Evolutionary conservation across 2,888 invertebrate species (phyloP), one percentile per base, ranked within the genome.

Genomic region (Mesochorus sp.): DNA sequence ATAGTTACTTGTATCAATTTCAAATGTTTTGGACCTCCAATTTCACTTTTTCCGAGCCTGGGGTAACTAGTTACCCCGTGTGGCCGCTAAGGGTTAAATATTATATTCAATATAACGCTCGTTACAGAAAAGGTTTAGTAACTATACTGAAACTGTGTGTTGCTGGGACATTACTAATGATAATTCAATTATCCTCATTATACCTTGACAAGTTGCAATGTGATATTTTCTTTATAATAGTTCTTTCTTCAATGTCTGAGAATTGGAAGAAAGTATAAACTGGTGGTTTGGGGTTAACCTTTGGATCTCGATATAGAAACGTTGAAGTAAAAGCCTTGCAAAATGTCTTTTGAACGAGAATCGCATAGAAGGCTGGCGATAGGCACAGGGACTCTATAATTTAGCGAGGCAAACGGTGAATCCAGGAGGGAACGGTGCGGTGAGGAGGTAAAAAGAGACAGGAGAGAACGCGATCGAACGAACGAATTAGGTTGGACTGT

Each of bases 401-500:
- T 53, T 49, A 6, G 39, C 21, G 17, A 21, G 34, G 26, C 10
- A 26, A 66, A 39, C 51, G 53, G 53, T 14, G 31, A 61, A 19
- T 19, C 6, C 2, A 17, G 17, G 14, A 12, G 12, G 28, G 6
- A 51, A 39, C 5, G 5, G 21, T n/a, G 10, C 24, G 19, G 19
- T 5, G 51, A 51, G 42, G 47, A 55, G 5, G 10, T 6, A 12
- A 8, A 24, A 24, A n/a, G 8, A 5, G 42, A 8, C n/a, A 8
- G n/a, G 4, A 37, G 42, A 14, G 42, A 34, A 55, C 28, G 31
- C 62, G 68, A 76, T 79, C 59, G 72, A 72, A 72, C 8, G 53
- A 62, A 42, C 77, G 72, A 81, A 72, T 80, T 72, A 70, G 78
- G 70, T 80, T 76, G 78, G n/a, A 80, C 77, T 72, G 72, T 79